phyloP scores from a whole-genome alignment of 2,797 vertebrate species.

The Xiphophorus birchmanni region DNA sequence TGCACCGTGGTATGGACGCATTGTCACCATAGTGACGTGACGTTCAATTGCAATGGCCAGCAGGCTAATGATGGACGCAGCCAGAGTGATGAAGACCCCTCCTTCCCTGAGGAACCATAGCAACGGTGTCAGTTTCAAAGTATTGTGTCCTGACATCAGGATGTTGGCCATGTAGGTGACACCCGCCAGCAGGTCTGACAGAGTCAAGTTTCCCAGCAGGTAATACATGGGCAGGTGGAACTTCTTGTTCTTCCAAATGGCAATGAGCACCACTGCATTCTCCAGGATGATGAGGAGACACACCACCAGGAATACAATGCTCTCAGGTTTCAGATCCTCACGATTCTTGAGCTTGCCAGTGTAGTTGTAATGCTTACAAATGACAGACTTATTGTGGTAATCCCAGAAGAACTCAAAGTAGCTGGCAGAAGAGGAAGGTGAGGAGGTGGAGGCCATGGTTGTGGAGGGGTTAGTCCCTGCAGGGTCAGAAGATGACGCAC shows the following conservation, averaged over 20 bases:
- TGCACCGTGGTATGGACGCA: slow-evolving; percentile 83
- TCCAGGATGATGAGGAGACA: slow-evolving; percentile 89
- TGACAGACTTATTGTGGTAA: slow-evolving; percentile 79
- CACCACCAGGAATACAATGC: slow-evolving; percentile 82
- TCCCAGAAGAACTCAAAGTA: slow-evolving; percentile 70
- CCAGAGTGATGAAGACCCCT: slow-evolving; percentile 89
- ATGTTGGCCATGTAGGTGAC: slow-evolving; percentile 90
- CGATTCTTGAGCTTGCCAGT: slow-evolving; percentile 84
- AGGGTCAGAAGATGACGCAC: slow-evolving; percentile 48
- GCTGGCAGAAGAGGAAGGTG: slow-evolving; percentile 20
- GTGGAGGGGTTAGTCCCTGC: slow-evolving; percentile 29
- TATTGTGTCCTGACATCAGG: slow-evolving; percentile 85
- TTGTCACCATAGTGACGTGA: slow-evolving; percentile 89
- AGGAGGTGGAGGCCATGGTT: slow-evolving; percentile 1
- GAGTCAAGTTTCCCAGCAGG: slow-evolving; percentile 89
- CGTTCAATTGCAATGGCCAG: slow-evolving; percentile 91
- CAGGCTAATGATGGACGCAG: slow-evolving; percentile 89
- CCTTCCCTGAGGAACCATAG: slow-evolving; percentile 91
- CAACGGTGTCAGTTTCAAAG: slow-evolving; percentile 84
- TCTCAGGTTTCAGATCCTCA: slow-evolving; percentile 82
- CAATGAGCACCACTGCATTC: slow-evolving; percentile 87
- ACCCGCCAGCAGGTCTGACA: slow-evolving; percentile 90
- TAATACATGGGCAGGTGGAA: slow-evolving; percentile 93
- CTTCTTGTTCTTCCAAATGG: slow-evolving; percentile 89
- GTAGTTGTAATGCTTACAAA: slow-evolving; percentile 87